Base-by-base conservation (phyloP, 2,113 vertebrate genomes). In the Gallinago undulata region DNA sequence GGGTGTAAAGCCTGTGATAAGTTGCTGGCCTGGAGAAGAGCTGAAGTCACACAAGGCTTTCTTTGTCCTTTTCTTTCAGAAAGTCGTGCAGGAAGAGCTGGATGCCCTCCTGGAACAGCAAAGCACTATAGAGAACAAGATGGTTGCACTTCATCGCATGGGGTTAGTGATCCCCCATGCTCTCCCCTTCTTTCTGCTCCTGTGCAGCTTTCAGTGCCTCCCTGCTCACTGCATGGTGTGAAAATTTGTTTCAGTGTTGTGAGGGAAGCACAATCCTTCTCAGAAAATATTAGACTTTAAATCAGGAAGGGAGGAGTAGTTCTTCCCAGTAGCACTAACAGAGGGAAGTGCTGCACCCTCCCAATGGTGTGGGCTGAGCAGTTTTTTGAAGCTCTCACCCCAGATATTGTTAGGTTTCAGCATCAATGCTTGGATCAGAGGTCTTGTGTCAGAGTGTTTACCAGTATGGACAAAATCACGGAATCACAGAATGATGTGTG, bases 121-220 rank as follows among this genome's bases (percentile, higher is more conserved):
- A 77, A 98, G 97, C 67, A 96, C 96, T 35, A 98, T 99, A 81
- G 99, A 99, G 95, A 99, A 97, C 85, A 99, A 99, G 97, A 99
- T 99, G 99, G 95, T 98, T 56, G 97, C 98, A 9, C 97, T 99
- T 33, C 99, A 99, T 80, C 98, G 99, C 80, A 99, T 99, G 98
- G 99, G 99, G 99, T 99, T 25, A 98, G 98, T 97, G 81, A 19
- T 74, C 50, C 17, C 27, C 24, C 13, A 9, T 19, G 1, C 2
- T 21, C 15, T 48, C 9, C 10, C 10, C 19, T 45, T 60, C 41
- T 18, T 73, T 39, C 31, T 43, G 28, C 50, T 64, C 24, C 59
- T 25, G 35, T 1, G 2, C 37, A 6, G 25, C 47, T 30, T 21
- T 37, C 19, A 5, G 30, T 33, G 15, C n/a, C 57, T 66, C 31